These are phyloP conservation scores for Nephrotoma guestfalica DNA, from an alignment of 2,888 invertebrate genomes.

Conservation along the genomic window DNA sequence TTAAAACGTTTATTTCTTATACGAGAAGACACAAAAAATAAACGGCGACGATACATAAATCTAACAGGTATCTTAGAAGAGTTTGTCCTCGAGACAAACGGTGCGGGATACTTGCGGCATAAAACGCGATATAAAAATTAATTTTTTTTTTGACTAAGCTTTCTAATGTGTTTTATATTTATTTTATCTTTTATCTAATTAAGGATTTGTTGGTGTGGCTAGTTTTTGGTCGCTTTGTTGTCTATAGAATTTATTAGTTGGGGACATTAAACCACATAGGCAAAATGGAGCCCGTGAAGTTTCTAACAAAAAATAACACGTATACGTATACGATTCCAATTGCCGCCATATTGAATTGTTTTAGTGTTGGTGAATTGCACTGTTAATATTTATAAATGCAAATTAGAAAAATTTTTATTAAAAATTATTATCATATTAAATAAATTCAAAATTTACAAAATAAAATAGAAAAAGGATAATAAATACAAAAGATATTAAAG, in stretches of 20 bases:
- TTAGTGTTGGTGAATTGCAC: too few relatives aligned
- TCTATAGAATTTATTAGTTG: neutral
- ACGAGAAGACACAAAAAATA: neutral
- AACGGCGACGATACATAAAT: neutral
- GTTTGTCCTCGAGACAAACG: neutral
- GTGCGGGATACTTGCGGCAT: neutral
- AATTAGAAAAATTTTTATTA: too few relatives aligned
- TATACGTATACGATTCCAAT: too few relatives aligned
- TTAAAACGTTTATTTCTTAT: neutral
- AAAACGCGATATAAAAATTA: neutral
- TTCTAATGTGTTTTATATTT: neutral
- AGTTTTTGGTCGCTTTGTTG: neutral
- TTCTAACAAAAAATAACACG: too few relatives aligned
- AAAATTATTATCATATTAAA: too few relatives aligned
- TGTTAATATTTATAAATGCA: too few relatives aligned
- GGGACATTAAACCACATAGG: neutral
- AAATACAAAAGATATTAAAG: too few relatives aligned
- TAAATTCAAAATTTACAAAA: too few relatives aligned
- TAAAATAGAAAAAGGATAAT: too few relatives aligned
- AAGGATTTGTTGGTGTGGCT: neutral
- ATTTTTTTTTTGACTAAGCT: neutral
- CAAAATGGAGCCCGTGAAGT: neutral
- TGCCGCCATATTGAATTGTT: too few relatives aligned
- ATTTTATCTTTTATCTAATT: neutral
- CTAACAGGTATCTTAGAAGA: neutral